Evolutionary conservation across 2,113 vertebrate genomes (phyloP), one percentile per base, ranked within the genome.

Genomic region (Meleagris gallopavo): DNA sequence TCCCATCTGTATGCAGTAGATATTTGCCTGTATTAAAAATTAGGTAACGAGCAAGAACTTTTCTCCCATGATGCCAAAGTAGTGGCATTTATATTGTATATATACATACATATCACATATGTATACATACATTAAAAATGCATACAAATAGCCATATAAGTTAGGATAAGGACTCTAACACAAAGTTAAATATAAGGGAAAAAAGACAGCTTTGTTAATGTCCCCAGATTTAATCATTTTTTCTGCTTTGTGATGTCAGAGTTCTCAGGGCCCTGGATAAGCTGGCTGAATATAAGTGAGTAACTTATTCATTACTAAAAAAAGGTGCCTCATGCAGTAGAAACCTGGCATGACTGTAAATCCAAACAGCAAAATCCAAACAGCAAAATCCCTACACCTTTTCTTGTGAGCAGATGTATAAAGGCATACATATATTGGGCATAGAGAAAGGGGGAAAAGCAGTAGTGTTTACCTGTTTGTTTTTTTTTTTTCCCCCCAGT

Each of bases 391-490:
- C 15, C 14, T 64, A 14, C 2, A 12, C 62, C 74, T 88, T 58
- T 12, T 41, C 48, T 34, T 55, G 7, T 60, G 34, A 75, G 8
- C 11, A 20, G 32, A 7, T 10, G 2, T 41, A 22, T 43, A 57
- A 69, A 6, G 72, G 8, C 9, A 6, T 27, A 6, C 18, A 13
- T 36, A 21, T 3, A 65, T 0, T 4, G 4, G 4, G 13, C 14
- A 76, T 1, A 83, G 9, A 60, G 34, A 77, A 88, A 71, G 70
- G 3, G 15, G 14, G 18, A 64, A 71, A 86, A 13, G 16, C 25
- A 61, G 10, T 17, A 30, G 27, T 54, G 27, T 29, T 54, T 54
- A 54, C 15, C 52, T 29, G 8, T 29, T 54, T 24, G 6, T 13
- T 50, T 52, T 27, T 52, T 27, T 52, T 25, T 50, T 27, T 29